phyloP scores from a whole-genome alignment of 2,888 invertebrate species.

The Venusia cambrica region DNA sequence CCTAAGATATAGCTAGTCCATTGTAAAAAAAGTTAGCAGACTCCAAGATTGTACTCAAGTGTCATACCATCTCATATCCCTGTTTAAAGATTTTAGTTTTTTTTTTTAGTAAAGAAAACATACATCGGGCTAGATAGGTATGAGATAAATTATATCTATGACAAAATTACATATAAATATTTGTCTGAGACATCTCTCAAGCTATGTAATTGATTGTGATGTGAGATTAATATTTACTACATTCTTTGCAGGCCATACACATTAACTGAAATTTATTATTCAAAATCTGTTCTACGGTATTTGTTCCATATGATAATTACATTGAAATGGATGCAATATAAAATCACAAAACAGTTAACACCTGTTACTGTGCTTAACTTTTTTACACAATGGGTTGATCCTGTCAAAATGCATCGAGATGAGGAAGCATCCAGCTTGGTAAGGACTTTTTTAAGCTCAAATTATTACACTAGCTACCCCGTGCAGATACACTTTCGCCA shows the following conservation, averaged over 20 bases:
- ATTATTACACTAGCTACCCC: not conserved
- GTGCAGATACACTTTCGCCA: no score
- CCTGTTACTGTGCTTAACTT: conserved; percentile 54
- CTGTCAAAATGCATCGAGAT: conserved; percentile 42
- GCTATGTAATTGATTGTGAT: not conserved
- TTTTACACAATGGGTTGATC: conserved; percentile 61
- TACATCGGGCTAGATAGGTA: no score
- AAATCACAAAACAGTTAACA: conserved; percentile 33
- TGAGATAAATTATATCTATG: no score
- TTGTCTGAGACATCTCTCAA: no score
- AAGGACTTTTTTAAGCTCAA: conserved; percentile 16
- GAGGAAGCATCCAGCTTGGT: conserved; percentile 44
- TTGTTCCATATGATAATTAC: conserved; percentile 49
- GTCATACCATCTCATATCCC: no score
- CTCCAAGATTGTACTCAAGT: no score
- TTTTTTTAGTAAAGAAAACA: conserved; percentile 1
- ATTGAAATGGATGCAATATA: conserved; percentile 50
- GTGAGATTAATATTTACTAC: conserved; percentile 1
- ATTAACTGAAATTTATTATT: conserved; percentile 56
- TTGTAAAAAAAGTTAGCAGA: no score
- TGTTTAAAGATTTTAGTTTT: no score
- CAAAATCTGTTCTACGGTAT: conserved; percentile 46
- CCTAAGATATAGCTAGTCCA: no score
- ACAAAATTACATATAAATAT: no score
- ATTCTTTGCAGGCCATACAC: conserved; percentile 47